Evolutionary conservation across 2,113 vertebrate species (phyloP).

Genomic region (Paradoxurus hermaphroditus): DNA sequence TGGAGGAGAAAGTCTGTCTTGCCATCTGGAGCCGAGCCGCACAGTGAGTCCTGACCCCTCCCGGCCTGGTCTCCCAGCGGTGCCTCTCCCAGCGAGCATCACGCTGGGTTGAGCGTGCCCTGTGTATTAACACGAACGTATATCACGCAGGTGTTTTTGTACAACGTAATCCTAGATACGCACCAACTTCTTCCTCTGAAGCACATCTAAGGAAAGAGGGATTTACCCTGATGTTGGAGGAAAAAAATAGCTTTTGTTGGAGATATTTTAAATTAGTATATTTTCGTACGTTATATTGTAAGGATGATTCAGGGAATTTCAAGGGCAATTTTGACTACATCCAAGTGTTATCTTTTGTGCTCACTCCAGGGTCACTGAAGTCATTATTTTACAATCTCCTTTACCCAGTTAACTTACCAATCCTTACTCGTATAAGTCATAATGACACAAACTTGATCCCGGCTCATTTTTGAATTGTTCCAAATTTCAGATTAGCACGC

Average conservation of each 20-base stretch:
- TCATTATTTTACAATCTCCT: conserved; percentile 5
- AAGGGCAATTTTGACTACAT: not conserved
- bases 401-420: not conserved
- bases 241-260: not conserved
- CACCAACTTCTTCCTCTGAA: not conserved
- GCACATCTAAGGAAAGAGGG: not conserved
- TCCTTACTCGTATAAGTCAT: not conserved
- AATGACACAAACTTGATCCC: not conserved
- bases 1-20: not conserved
- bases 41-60: not conserved
- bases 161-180: accelerated
- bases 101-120: not conserved
- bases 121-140: too few species aligned
- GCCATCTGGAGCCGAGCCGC: not conserved
- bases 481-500: not conserved
- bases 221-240: not conserved
- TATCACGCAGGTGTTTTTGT: not conserved
- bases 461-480: not conserved
- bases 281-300: conserved; percentile 25
- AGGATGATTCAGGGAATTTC: conserved; percentile 25
- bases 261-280: not conserved
- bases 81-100: too few species aligned
- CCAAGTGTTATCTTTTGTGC: not conserved
- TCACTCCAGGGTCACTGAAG: not conserved
- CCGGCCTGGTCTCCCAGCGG: not conserved